Evolutionary conservation across 2,888 invertebrate genomes (phyloP), one percentile per base, ranked within the genome.

Genomic region (Hyles lineata): DNA sequence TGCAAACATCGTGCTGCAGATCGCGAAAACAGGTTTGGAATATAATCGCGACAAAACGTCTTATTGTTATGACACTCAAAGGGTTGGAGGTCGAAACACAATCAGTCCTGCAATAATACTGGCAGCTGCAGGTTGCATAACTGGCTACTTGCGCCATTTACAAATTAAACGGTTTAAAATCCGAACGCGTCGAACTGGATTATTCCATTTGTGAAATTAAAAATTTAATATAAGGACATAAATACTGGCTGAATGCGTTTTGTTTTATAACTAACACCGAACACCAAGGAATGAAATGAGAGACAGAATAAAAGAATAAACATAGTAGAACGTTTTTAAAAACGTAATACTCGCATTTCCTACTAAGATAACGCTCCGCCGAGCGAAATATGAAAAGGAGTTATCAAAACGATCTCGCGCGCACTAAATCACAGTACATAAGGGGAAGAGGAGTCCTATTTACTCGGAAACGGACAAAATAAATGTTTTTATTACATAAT

Each of bases 401-500:
- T 93, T 94, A 94, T 94, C 94, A 92, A 88, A 92, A 92, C 92
- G 89, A 94, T 94, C 94, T 94, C 91, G 85, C 87, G 91, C 86
- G 92, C 92, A 93, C 93, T 94, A 94, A 94, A 94, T 94, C 94
- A 94, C 88, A 79, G 91, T 90, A 93, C 83, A 93, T 92, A 94
- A 90, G 93, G 93, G 94, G 92, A 90, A 93, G 90, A 90, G 90
- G 88, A 89, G 87, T 91, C 88, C 87, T 92, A 92, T 93, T 92
- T 94, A 94, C 93, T 91, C 89, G 86, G 90, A 91, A 92, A 93
- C 93, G 92, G 90, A 90, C 92, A 92, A 93, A 94, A 94, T 93
- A 94, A 93, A 94, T 93, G 93, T 94, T 94, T 67, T 93, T 92
- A 92, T 94, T 94, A 94, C 93, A 94, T 93, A 93, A 92, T 91